Evolutionary conservation across 1,140 invertebrate genomes (phyloP), one percentile per base, ranked within the genome.

Genomic region (Cherax quadricarinatus): DNA sequence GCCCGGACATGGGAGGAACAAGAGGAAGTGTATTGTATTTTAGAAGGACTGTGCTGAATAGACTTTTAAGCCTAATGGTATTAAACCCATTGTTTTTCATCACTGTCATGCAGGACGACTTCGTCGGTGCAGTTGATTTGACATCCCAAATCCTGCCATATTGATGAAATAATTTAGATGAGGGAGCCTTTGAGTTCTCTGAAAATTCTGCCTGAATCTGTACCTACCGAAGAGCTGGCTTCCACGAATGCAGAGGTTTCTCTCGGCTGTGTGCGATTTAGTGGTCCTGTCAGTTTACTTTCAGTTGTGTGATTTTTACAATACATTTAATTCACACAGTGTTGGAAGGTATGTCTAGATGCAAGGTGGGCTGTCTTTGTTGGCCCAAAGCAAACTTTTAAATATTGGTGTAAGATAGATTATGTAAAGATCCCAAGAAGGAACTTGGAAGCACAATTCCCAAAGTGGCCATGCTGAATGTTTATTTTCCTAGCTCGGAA

Each of bases 21-120:
- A 78, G 80, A 90, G 51, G 88, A 90, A 85, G 88, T 90, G 88
- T 66, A 90, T 90, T 90, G 88, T 90, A 66, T 90, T 90, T 79
- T 90, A 90, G 88, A 82, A 85, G 66, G 48, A 90, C 60, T 90
- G 82, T 90, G 30, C 85, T 90, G 88, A 49, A 41, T 90, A 84
- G 79, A 90, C 66, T 90, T 84, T 75, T 85, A 84, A 85, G 82
- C 88, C 88, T 84, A 85, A 83, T 81, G 88, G 88, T 85, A 90
- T 90, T 90, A 90, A 90, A 49, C 81, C 88, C 82, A 66, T 73
- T 51, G 81, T 75, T 90, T 41, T 83, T 73, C 62, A 57, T 84
- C 57, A 57, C 66, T 70, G 80, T 82, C 60, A 73, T 51, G 60
- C 41, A 70, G 80, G 80, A 70, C 49, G 41, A 85, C 83, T 85